Base-by-base conservation (phyloP, 2,113 vertebrate genomes). In the Pholis gunnellus region DNA sequence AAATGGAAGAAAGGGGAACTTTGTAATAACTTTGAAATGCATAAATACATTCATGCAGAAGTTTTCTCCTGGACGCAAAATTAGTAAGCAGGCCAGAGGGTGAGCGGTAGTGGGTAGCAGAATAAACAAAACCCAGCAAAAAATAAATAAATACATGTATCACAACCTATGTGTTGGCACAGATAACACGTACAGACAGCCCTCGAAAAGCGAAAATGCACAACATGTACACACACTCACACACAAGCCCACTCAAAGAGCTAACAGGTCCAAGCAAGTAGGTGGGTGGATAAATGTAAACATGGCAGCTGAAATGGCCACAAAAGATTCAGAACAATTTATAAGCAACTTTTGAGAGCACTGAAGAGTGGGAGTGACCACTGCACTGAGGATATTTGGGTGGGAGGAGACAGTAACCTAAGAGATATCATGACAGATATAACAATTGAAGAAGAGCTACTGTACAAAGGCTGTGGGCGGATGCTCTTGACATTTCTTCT, bases 251-350 rank as follows among this genome's bases (percentile, higher is more conserved):
- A 75, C 79, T 87, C 66, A 70, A 61, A 84, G 14, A 75, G 54
- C 52, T 46, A 80, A 64, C 57, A 63, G 57, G 42, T 78, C 56
- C 59, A 80, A 71, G 82, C 22, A 75, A 83, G 60, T 65, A 60
- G 56, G 87, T 80, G 79, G 85, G 72, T 56, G 74, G 87, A 71
- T 72, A 27, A 60, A 68, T 40, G 77, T 79, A 86, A 88, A 87
- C 72, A 86, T 9, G 29, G 57, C 61, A 65, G 36, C 38, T 31
- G 25, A 77, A 75, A 59, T 59, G 42, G 29, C 64, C 38, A 50
- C 29, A 56, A 27, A 78, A 74, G 50, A 78, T 42, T 68, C 44
- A 38, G 17, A 84, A 83, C 29, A 73, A 79, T 81, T 74, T 64
- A 76, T 34, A 72, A 42, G 44, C 14, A 75, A 67, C 72, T 85